phyloP scores from a whole-genome alignment of 2,888 invertebrate species.

The Luperina nickerlii region DNA sequence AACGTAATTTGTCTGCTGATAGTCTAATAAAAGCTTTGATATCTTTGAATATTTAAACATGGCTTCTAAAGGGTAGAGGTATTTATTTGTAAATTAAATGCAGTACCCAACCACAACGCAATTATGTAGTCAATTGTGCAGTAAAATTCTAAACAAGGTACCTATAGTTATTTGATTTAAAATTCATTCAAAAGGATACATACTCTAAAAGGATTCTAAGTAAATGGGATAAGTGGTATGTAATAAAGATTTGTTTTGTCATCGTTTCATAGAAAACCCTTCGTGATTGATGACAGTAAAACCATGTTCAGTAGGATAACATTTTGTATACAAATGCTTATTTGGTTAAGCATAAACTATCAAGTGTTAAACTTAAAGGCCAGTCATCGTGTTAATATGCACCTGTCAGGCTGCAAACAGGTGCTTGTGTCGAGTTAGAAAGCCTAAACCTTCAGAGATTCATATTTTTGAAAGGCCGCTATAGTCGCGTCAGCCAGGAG shows the following conservation, averaged over 20 bases:
- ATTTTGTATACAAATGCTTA: slow-evolving; percentile 10
- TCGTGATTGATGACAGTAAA: slow-evolving; percentile 37
- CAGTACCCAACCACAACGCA: not conserved
- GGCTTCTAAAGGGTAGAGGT: not conserved
- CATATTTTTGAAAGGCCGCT: slow-evolving; percentile 75
- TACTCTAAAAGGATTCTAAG: slow-evolving; percentile 3
- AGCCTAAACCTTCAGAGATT: slow-evolving; percentile 67
- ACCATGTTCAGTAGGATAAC: not conserved
- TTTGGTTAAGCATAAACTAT: slow-evolving; percentile 3
- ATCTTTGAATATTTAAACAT: slow-evolving; percentile 14
- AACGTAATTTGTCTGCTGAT: not conserved
- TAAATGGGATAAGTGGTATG: slow-evolving; percentile 8
- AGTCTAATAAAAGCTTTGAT: slow-evolving; percentile 11
- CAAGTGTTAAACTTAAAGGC: slow-evolving; percentile 28
- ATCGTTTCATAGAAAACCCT: not conserved
- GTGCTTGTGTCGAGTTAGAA: slow-evolving; percentile 46
- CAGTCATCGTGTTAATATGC: slow-evolving; percentile 30
- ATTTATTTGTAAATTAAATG: slow-evolving; percentile 29
- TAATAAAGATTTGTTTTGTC: not conserved
- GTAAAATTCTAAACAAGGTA: slow-evolving; percentile 13
- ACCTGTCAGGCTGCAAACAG: slow-evolving; percentile 42
- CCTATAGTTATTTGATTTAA: not conserved
- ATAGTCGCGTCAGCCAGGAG: slow-evolving; percentile 63
- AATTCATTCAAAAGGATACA: slow-evolving; percentile 15
- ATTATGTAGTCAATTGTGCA: slow-evolving; percentile 5